These are phyloP conservation scores for Murina feae DNA, from an alignment of 2,113 vertebrate genomes.

Conservation along the genomic window DNA sequence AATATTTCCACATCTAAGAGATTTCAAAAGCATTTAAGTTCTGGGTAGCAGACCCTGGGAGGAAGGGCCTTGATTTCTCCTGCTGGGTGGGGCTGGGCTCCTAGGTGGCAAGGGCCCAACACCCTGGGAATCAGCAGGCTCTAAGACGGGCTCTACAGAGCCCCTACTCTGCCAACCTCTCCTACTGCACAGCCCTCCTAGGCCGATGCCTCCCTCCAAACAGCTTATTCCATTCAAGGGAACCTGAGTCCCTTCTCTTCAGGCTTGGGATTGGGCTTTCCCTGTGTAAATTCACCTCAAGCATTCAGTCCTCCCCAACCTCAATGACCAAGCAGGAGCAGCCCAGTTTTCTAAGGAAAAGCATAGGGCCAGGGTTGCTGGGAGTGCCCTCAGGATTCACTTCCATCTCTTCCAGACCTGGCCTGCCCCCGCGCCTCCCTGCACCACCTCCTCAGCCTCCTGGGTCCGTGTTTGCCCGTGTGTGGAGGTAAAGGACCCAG, in stretches of 20 bases:
- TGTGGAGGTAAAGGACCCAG: not conserved
- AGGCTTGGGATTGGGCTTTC: not conserved
- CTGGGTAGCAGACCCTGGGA: conserved; percentile 56
- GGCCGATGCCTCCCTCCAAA: not conserved
- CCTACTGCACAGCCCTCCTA: not conserved
- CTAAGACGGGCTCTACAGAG: not conserved
- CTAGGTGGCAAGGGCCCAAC: not conserved
- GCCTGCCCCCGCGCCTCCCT: not conserved
- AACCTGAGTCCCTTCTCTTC: not conserved
- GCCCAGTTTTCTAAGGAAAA: not conserved
- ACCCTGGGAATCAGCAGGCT: not conserved
- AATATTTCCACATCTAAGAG: conserved; percentile 88
- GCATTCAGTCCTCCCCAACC: not conserved
- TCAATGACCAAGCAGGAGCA: not conserved
- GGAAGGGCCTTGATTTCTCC: conserved; percentile 13
- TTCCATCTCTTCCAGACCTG: not conserved
- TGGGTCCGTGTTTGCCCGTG: not conserved
- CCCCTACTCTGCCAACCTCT: not conserved
- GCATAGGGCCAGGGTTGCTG: not conserved
- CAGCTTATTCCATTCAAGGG: conserved; percentile 53
- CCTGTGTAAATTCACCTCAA: not conserved
- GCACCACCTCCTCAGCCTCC: not conserved
- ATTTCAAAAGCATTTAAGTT: conserved; percentile 86
- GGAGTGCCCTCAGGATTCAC: not conserved
- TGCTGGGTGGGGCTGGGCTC: not conserved